Base-by-base conservation (phyloP, 2,797 vertebrate genomes). In the Labroides dimidiatus region DNA sequence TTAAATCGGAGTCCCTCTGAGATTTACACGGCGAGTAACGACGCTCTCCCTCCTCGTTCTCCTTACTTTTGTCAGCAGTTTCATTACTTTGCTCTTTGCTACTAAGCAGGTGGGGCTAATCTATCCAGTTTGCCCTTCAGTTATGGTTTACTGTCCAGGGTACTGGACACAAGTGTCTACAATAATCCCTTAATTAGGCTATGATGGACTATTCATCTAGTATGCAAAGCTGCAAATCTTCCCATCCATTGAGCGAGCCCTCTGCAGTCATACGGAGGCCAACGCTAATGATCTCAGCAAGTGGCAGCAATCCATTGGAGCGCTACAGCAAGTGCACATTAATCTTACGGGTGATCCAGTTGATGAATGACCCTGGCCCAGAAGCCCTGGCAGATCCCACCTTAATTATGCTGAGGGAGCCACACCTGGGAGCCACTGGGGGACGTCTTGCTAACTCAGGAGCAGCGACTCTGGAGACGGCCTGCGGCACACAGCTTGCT, bases 241-340 rank as follows among this genome's bases (percentile, higher is more conserved):
- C 69, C 70, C 87, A 83, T 87, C 84, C 80, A 81, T 79, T 85
- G 84, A 84, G 75, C 75, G 56, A 84, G 86, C 76, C 86, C 87
- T 90, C 80, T 82, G 87, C 88, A 91, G 89, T 89, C 87, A 85
- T 83, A 84, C 72, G 73, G 82, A 85, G 89, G 91, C 91, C 88
- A 86, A 76, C 84, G 79, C 92, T 94, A 95, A 95, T 94, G 93
- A 94, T 91, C 93, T 93, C 90, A 80, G 91, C 92, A 92, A 93
- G 93, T 93, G 93, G 93, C 93, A 93, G 92, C 93, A 93, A 93
- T 95, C 93, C 93, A 92, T 93, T 93, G 90, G 86, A 86, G 87
- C 84, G 75, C 86, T 79, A 84, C 89, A 80, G 84, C 84, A 71
- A 91, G 90, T 84, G 86, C 83, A 87, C 91, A 94, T 95, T 94